Conservation (phyloP, 2,797 vertebrate species). For the Urosaurus nigricauda region DNA sequence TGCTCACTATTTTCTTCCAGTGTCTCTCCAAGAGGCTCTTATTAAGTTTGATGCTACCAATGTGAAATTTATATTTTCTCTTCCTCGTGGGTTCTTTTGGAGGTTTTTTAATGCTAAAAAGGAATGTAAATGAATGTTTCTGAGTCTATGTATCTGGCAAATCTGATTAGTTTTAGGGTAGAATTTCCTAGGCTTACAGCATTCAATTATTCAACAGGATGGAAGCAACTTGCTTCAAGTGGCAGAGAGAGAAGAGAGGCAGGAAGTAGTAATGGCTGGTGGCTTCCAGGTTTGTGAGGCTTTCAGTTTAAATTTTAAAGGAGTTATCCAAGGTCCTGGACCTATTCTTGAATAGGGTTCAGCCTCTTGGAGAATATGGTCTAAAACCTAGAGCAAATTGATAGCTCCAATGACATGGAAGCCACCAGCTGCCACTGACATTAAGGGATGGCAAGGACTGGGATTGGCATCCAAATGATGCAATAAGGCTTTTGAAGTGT, state of each 20-base stretch:
- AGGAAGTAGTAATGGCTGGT: background rate
- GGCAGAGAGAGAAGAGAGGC: background rate
- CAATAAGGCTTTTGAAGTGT: too few relatives aligned
- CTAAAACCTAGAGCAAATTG: too few relatives aligned
- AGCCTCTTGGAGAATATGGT: too few relatives aligned
- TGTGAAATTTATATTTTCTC: conserved; percentile 48
- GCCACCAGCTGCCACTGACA: too few relatives aligned
- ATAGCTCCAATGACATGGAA: too few relatives aligned
- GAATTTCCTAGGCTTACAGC: background rate
- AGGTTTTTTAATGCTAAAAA: background rate
- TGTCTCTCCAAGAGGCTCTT: conserved; percentile 31
- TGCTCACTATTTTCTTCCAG: conserved; percentile 11
- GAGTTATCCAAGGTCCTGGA: too few relatives aligned
- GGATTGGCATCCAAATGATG: too few relatives aligned
- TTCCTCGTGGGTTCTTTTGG: conserved; percentile 28
- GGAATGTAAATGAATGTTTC: background rate
- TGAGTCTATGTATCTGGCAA: conserved; percentile 6
- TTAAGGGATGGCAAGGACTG: too few relatives aligned
- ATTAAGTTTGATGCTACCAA: conserved; percentile 38
- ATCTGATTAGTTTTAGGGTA: conserved; percentile 23
- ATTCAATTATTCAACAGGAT: background rate
- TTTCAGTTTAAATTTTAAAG: too few relatives aligned
- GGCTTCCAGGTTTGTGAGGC: too few relatives aligned
- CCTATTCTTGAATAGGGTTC: too few relatives aligned
- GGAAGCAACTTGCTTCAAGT: background rate